These are phyloP conservation scores for Otocyon megalotis DNA, from an alignment of 2,113 vertebrate species.

Conservation along the genomic window DNA sequence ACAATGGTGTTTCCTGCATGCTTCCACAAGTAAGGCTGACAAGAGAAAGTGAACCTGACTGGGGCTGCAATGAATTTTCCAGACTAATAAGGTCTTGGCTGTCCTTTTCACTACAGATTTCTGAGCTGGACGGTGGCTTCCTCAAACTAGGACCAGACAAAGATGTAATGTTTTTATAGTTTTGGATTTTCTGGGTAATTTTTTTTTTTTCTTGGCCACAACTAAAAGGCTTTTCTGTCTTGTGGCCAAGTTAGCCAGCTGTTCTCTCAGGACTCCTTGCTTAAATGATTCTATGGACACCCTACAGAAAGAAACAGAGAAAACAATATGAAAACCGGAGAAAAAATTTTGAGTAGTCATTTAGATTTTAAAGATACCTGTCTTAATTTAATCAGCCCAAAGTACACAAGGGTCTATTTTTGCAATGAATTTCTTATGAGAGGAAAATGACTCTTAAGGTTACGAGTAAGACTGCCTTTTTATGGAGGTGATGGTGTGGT, in stretches of 20 bases:
- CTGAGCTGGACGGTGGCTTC: conserved; percentile 58
- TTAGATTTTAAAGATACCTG: conserved; percentile 1
- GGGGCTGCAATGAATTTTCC: conserved; percentile 59
- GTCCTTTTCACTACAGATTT: conserved; percentile 57
- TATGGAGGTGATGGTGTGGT: not conserved
- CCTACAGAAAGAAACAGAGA: conserved; percentile 83
- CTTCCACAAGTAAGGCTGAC: conserved; percentile 60
- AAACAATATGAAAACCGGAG: conserved; percentile 27
- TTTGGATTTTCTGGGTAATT: conserved; percentile 85
- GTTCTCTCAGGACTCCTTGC: conserved; percentile 85
- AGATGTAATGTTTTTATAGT: conserved; percentile 79
- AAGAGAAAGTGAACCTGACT: conserved; percentile 56
- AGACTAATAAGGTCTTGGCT: conserved; percentile 57
- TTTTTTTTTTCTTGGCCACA: conserved; percentile 86
- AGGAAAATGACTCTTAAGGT: not conserved
- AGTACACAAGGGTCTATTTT: conserved; percentile 11
- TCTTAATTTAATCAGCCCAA: conserved; percentile 41
- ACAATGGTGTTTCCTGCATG: conserved; percentile 64
- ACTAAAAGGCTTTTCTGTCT: conserved; percentile 88
- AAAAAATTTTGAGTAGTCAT: not conserved
- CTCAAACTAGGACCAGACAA: conserved; percentile 48
- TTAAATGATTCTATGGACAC: conserved; percentile 85
- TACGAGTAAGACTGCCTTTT: not conserved
- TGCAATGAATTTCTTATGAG: not conserved
- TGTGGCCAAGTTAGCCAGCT: conserved; percentile 86